phyloP scores from a whole-genome alignment of 2,888 invertebrate species.

The Drepana falcataria region DNA sequence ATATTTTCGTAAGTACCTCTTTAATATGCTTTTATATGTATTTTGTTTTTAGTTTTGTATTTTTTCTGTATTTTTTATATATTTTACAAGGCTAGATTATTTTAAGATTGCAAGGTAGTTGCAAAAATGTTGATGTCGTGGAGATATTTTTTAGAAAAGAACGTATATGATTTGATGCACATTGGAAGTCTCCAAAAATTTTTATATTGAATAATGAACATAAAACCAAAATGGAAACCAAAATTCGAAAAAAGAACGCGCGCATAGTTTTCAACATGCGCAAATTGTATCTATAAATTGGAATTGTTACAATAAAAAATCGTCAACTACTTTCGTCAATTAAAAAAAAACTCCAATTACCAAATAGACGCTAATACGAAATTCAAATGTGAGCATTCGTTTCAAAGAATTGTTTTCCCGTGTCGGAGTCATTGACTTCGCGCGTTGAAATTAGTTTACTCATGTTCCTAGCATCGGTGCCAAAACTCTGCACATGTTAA shows the following conservation, averaged over 20 bases:
- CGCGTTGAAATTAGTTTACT: constrained; percentile 54
- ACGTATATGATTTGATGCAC: too few relatives aligned
- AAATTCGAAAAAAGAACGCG: too few relatives aligned
- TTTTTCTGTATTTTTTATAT: not conserved
- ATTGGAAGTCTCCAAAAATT: not conserved
- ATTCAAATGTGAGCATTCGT: constrained; percentile 10
- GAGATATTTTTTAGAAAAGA: not conserved
- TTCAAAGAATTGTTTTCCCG: constrained; percentile 40
- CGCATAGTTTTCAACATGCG: too few relatives aligned
- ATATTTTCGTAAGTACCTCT: constrained; percentile 74
- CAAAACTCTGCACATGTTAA: constrained; percentile 44
- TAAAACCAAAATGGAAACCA: too few relatives aligned
- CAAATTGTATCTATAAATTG: too few relatives aligned
- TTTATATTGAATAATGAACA: not conserved
- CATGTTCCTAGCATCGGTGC: constrained; percentile 46
- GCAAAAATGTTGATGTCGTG: not conserved
- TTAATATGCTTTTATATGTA: constrained; percentile 7
- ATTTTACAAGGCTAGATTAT: too few relatives aligned
- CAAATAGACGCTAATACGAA: too few relatives aligned
- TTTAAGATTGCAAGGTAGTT: not conserved
- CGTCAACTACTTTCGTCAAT: too few relatives aligned
- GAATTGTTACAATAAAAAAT: too few relatives aligned
- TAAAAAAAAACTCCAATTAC: too few relatives aligned
- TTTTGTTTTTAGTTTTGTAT: constrained; percentile 8
- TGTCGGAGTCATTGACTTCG: constrained; percentile 60